These are phyloP conservation scores for Hylia prasina DNA, from an alignment of 2,113 vertebrate species.

Conservation along the genomic window DNA sequence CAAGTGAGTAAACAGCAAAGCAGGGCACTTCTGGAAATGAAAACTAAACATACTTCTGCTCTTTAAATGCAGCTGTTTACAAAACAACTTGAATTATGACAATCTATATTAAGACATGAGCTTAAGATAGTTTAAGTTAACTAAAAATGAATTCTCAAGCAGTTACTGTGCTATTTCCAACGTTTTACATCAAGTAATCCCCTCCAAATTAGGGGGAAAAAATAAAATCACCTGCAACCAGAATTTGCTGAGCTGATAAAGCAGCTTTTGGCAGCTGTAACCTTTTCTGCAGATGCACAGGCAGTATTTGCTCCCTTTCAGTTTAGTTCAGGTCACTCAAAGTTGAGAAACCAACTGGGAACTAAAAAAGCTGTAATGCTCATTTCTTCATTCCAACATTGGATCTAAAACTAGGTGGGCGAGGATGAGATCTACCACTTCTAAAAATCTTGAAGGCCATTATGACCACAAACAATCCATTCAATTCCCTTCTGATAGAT, in stretches of 20 bases:
- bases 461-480: conserved; percentile 11
- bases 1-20: neutral
- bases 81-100: neutral
- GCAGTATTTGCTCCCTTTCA: neutral
- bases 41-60: neutral
- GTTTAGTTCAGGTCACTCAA: conserved; percentile 29
- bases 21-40: neutral
- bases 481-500: neutral
- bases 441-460: neutral
- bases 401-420: neutral
- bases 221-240: neutral
- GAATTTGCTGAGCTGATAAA: neutral
- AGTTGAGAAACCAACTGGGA: conserved; percentile 45
- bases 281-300: conserved; percentile 27
- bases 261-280: neutral
- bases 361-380: neutral
- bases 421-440: conserved; percentile 8
- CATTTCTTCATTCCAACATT: neutral
- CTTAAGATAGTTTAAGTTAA: neutral
- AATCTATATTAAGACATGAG: neutral
- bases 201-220: neutral
- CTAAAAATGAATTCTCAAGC: neutral
- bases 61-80: neutral
- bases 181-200: neutral
- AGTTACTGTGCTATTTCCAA: neutral